These are phyloP conservation scores for Heterochromis multidens DNA, from an alignment of 2,113 vertebrate species.

Conservation along the genomic window DNA sequence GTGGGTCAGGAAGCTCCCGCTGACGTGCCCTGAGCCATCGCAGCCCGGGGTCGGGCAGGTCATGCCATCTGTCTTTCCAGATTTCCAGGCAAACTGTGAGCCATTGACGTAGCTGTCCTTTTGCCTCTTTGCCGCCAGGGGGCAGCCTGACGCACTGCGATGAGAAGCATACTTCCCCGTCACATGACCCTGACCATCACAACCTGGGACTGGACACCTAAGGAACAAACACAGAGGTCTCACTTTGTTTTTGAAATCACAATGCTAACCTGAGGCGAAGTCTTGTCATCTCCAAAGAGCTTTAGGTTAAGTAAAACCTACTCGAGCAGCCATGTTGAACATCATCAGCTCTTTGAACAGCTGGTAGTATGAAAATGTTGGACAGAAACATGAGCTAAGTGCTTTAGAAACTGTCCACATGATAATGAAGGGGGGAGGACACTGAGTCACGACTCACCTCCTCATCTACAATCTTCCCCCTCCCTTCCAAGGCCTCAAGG, in stretches of 20 bases:
- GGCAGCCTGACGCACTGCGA: constrained; percentile 95
- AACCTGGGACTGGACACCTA: constrained; percentile 96
- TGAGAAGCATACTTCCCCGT: constrained; percentile 97
- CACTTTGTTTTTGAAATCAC: neutral
- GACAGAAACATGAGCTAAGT: neutral
- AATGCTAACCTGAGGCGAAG: neutral
- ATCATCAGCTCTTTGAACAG: neutral
- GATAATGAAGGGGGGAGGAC: neutral
- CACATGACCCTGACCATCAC: constrained; percentile 96
- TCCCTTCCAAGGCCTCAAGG: neutral
- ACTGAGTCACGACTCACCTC: neutral
- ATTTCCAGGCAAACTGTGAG: constrained; percentile 94
- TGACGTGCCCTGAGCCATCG: constrained; percentile 95
- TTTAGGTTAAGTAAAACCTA: neutral
- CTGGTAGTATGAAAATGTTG: neutral
- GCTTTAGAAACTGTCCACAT: neutral
- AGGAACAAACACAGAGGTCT: neutral
- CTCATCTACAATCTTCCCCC: neutral
- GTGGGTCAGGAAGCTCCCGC: constrained; percentile 97
- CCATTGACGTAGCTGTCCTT: constrained; percentile 91
- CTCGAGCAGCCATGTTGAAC: neutral
- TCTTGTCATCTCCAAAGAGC: neutral
- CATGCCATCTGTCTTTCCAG: constrained; percentile 97
- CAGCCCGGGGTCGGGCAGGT: constrained; percentile 95
- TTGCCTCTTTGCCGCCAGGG: constrained; percentile 93